Conservation (phyloP, 2,888 invertebrate genomes). For the Timema podura region DNA sequence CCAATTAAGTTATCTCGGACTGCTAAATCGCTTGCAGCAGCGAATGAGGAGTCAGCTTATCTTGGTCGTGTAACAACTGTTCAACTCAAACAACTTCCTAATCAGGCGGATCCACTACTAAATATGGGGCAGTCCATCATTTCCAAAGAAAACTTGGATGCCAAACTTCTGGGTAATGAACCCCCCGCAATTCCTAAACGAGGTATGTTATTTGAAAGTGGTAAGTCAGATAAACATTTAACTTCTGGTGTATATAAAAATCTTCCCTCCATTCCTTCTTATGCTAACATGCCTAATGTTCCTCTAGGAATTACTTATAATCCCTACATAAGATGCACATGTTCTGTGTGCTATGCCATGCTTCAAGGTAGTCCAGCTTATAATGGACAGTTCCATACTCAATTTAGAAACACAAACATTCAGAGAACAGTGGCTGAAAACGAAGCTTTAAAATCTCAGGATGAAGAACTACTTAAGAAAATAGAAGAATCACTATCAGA, state of each 20-base stretch:
- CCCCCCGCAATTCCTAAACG: too few relatives aligned
- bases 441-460: slow-evolving; percentile 14
- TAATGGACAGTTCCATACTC: background rate
- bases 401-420: background rate
- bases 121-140: too few relatives aligned
- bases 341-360: slow-evolving; percentile 2
- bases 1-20: background rate
- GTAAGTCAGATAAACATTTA: slow-evolving; percentile 16
- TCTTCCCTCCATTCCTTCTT: slow-evolving; percentile 6
- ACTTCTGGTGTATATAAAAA: background rate
- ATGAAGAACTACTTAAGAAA: slow-evolving; percentile 16
- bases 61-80: slow-evolving; percentile 4
- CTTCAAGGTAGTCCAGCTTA: background rate
- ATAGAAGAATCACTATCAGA: slow-evolving; percentile 18
- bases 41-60: slow-evolving; percentile 7
- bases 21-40: background rate
- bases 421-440: slow-evolving; percentile 14
- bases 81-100: slow-evolving; percentile 13
- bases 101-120: too few relatives aligned
- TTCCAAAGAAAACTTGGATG: too few relatives aligned
- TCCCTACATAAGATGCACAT: background rate
- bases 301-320: background rate
- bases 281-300: background rate
- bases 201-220: slow-evolving; percentile 24
- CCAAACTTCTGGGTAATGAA: too few relatives aligned